Conservation (phyloP, 2,888 invertebrate genomes). For the Sympetrum striolatum region DNA sequence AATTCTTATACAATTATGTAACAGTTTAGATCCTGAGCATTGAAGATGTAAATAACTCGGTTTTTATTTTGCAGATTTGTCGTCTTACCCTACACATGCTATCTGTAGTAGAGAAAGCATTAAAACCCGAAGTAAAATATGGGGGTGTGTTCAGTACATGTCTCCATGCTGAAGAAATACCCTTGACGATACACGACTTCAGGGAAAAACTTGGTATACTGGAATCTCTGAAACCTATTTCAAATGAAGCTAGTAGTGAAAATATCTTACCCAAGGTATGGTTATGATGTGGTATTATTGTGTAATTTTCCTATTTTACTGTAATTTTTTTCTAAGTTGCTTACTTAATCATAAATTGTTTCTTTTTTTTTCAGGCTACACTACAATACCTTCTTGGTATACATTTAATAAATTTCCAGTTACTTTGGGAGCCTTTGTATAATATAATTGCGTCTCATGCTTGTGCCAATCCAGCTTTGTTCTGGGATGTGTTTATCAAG, state of each 20-base stretch:
- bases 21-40: too few species aligned
- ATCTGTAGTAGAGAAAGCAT: slow-evolving; percentile 66
- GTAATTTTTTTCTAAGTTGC: neutral
- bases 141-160: slow-evolving; percentile 70
- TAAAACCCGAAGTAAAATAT: neutral
- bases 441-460: slow-evolving; percentile 80
- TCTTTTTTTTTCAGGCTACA: slow-evolving; percentile 61
- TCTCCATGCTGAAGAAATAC: slow-evolving; percentile 71
- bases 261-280: neutral
- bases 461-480: slow-evolving; percentile 65
- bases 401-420: slow-evolving; percentile 80
- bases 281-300: neutral
- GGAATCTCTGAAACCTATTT: slow-evolving; percentile 73
- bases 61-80: slow-evolving; percentile 65
- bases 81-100: slow-evolving; percentile 77
- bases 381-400: slow-evolving; percentile 82
- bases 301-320: neutral
- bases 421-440: slow-evolving; percentile 85
- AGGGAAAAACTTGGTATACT: slow-evolving; percentile 77
- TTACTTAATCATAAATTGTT: neutral
- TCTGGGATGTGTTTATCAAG: slow-evolving; percentile 75
- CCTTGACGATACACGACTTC: slow-evolving; percentile 78
- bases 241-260: neutral
- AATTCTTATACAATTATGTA: too few species aligned
- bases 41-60: neutral